Base-by-base conservation (phyloP, 2,113 vertebrate species). In the Paedocypris sp. region DNA sequence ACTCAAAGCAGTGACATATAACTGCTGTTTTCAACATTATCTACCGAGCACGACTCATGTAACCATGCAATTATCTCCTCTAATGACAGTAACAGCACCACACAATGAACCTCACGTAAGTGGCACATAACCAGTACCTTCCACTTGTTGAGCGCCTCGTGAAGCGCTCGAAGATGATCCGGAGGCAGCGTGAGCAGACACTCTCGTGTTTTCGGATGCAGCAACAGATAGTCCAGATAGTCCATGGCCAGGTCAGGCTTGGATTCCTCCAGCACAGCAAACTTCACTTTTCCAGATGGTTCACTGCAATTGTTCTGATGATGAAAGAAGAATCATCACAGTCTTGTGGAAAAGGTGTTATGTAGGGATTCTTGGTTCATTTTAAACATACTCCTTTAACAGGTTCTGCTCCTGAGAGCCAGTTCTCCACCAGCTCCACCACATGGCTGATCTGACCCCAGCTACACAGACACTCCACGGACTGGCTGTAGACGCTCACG, bases 381-480 rank as follows among this genome's bases (percentile, higher is more conserved):
- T n/a, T n/a, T n/a, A n/a, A n/a, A n/a, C n/a, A n/a, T 28, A 95
- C 91, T 86, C 76, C 73, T 47, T 22, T 61, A 12, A 71, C 75
- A 16, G 74, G 78, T 39, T 82, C 64, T 0, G 77, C 67, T n/a
- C 83, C 79, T 0, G 79, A 77, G 25, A 99, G 78, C 94, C 91
- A 98, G 3, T 91, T 88, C 0, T 68, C 85, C 56, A 86, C 46
- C 18, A 98, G 83, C 20, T 94, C 90, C 12, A 93, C n/a, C 54
- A 94, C 0, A 6, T 86, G 81, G 3, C 81, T 81, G 20, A 85
- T 79, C 70, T 88, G 88, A 2, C 88, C 91, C 95, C 95, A 99
- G 68, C 82, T 77, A 73, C 93, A 96, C 29, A 97, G 60, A 68
- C 95, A 99, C 79, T 94, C 90, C 1, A 99, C 78, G 62, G 93